Percentiles rank a stretch among this genome's conserved stretches.
These are phyloP conservation scores for Musca domestica DNA, from an alignment of 1,140 invertebrate species.

Conservation along the genomic window DNA sequence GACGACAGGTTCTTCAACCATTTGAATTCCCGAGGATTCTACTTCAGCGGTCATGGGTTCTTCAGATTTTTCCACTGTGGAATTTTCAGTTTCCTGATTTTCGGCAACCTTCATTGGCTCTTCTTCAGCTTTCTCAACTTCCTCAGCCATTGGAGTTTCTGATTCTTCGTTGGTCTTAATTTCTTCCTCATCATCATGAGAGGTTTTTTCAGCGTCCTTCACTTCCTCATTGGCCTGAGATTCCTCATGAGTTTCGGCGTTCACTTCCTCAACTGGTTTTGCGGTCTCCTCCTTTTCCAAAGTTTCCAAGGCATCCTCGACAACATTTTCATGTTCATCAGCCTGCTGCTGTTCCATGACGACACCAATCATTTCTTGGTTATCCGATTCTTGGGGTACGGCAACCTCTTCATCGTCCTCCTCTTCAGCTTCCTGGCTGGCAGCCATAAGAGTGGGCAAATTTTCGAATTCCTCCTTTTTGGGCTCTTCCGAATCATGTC, in stretches of 20 bases:
- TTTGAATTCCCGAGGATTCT: no score
- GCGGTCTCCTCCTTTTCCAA: neutral
- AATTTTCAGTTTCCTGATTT: neutral
- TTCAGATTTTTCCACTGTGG: conserved; percentile 1
- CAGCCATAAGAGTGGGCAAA: no score
- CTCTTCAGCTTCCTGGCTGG: no score
- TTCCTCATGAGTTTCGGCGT: neutral
- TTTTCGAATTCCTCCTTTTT: no score
- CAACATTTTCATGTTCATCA: neutral
- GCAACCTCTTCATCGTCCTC: neutral
- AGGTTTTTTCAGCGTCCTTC: neutral
- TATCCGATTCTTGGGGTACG: neutral
- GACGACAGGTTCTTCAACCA: neutral
- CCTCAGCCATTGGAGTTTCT: neutral
- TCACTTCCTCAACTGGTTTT: neutral
- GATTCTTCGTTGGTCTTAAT: neutral
- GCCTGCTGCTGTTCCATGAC: neutral
- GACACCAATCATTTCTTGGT: conserved; percentile 12
- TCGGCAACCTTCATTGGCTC: neutral
- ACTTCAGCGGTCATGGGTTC: neutral
- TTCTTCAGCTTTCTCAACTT: neutral
- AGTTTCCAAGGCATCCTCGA: neutral
- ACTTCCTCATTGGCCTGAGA: neutral
- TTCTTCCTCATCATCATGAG: neutral
- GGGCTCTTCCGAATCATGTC: neutral